A percentile compares a stretch with the other conserved stretches of the same genome.
Conservation (phyloP, 2,113 vertebrate genomes). For the Synchiropus splendidus region DNA sequence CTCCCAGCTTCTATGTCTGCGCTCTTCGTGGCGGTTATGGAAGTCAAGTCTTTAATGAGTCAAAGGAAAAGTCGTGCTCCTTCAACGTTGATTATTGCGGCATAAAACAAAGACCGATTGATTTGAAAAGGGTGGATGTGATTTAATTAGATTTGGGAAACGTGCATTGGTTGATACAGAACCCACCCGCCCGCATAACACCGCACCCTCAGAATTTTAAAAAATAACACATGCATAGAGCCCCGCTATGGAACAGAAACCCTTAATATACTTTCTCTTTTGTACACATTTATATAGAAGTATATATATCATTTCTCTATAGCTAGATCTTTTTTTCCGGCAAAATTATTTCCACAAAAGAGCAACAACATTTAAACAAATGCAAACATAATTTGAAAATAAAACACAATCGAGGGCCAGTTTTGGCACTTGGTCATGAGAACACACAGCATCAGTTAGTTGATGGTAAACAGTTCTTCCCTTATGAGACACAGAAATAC, state of each 20-base stretch:
- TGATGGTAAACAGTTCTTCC: slow-evolving; percentile 37
- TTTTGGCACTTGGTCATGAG: slow-evolving; percentile 65
- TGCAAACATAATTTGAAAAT: slow-evolving; percentile 27
- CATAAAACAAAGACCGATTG: slow-evolving; percentile 18
- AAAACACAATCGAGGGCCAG: slow-evolving; percentile 51
- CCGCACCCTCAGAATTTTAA: slow-evolving; percentile 10
- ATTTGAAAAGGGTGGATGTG: slow-evolving; percentile 18
- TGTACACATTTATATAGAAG: slow-evolving; percentile 67
- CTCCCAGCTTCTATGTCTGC: too few relatives aligned
- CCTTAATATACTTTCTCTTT: slow-evolving; percentile 65
- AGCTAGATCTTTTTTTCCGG: slow-evolving; percentile 60
- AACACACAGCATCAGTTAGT: slow-evolving; percentile 47
- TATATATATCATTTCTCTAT: slow-evolving; percentile 68
- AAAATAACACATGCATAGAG: slow-evolving; percentile 74
- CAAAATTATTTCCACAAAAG: slow-evolving; percentile 31
- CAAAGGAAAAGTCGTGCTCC: too few relatives aligned
- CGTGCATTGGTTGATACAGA: slow-evolving; percentile 49
- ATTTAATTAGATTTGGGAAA: slow-evolving; percentile 47
- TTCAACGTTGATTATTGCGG: too few relatives aligned
- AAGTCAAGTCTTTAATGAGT: too few relatives aligned
- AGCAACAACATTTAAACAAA: slow-evolving; percentile 30
- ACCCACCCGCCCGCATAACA: slow-evolving; percentile 28
- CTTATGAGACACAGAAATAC: slow-evolving; percentile 43
- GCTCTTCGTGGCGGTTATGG: too few relatives aligned
- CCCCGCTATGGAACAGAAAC: slow-evolving; percentile 55